Evolutionary conservation across 2,888 invertebrate genomes (phyloP), one percentile per base, ranked within the genome.

Genomic region (Macrophya alboannulata): DNA sequence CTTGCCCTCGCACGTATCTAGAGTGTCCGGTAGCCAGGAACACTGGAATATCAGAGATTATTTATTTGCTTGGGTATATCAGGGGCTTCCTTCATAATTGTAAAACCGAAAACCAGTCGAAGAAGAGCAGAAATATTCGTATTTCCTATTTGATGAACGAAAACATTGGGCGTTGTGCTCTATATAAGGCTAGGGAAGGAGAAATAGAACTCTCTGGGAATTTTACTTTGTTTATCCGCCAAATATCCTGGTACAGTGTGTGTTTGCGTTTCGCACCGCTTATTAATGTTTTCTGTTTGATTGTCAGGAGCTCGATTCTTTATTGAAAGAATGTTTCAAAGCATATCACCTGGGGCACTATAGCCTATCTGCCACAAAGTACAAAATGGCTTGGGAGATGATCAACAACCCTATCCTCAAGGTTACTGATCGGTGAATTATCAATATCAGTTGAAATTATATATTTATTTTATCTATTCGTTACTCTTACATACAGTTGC

Each of bases 261-360:
- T 43, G 43, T 9, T 9, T 9, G 4, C 15, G 51, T 51, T 51
- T 17, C 15, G 0, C 17, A 2, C 40, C 8, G 17, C 40, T 71
- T 5, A 5, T 40, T 71, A 71, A 40, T 31, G 40, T 31, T 82
- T n/a, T 37, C 17, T 17, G 4, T 68, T 48, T 48, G 9, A 48
- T n/a, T 25, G 21, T 9, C 25, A 85, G 85, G 82, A 85, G 55
- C 15, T 82, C 12, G 59, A 82, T 21, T 65, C 45, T 12, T 21
- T 83, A 17, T 65, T 86, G 21, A n/a, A 71, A 9, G 83, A 62
- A 3, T 88, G 87, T 1, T 84, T 84, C 0, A 71, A 84, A 40
- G 87, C 87, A 6, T 88, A 87, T 37, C 4, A 10, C 1, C 4
- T 59, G 4, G 79, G 86, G 25, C 84, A 86, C 1, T 88, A 86